Percentiles rank a stretch among this genome's conserved stretches.
These are phyloP conservation scores for Drosophila bifasciata DNA, from an alignment of 1,140 invertebrate species.

Conservation along the genomic window DNA sequence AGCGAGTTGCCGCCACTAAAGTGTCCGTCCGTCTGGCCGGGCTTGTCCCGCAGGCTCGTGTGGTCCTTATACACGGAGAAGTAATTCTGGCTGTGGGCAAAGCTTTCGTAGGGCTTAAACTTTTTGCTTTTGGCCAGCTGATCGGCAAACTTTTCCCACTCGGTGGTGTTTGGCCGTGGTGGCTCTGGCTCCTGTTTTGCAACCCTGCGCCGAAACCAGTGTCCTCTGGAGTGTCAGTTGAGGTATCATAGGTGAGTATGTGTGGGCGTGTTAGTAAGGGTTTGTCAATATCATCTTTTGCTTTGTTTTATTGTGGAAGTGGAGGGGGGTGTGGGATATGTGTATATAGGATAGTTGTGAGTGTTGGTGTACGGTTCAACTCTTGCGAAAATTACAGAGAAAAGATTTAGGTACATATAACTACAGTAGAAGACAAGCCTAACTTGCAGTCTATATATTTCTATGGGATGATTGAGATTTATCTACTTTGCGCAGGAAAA, in stretches of 20 bases:
- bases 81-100: constrained; percentile 56
- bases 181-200: constrained; percentile 29
- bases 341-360: constrained; percentile 31
- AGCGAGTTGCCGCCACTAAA: constrained; percentile 67
- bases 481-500: too few relatives aligned
- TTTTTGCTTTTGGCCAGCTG: constrained; percentile 67
- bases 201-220: constrained; percentile 23
- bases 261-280: constrained; percentile 15
- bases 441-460: too few relatives aligned
- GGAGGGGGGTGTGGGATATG: neutral
- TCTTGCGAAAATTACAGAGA: constrained; percentile 2
- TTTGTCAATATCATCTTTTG: too few relatives aligned
- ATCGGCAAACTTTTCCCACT: constrained; percentile 80
- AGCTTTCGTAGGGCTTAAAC: constrained; percentile 73
- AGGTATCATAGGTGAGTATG: constrained; percentile 8
- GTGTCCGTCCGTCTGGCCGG: constrained; percentile 62
- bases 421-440: too few relatives aligned
- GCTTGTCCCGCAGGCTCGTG: constrained; percentile 64
- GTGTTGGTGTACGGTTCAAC: constrained; percentile 1
- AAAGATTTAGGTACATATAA: neutral
- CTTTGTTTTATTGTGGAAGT: constrained; percentile 5
- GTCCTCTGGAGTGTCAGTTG: constrained; percentile 25
- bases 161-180: constrained; percentile 68
- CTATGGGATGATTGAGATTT: too few relatives aligned
- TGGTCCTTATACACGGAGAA: constrained; percentile 74